Evolutionary conservation across 2,888 invertebrate species (phyloP).

Genomic region (Calameuta idolon): DNA sequence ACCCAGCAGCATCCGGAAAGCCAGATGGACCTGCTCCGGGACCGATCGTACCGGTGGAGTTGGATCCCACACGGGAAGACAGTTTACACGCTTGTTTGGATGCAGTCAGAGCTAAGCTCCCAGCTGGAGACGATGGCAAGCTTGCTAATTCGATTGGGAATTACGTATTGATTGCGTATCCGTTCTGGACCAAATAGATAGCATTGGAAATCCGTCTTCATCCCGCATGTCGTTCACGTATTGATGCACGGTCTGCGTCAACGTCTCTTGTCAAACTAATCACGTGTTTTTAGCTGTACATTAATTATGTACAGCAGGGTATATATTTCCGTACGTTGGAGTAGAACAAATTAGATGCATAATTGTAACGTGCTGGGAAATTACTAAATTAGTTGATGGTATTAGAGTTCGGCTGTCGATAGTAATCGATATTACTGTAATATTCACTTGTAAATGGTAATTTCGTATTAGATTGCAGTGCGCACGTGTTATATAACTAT

Average conservation of each 20-base stretch:
- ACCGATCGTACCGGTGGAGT: slow-evolving; percentile 77
- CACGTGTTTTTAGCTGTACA: not conserved
- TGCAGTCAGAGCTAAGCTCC: slow-evolving; percentile 82
- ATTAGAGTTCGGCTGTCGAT: not conserved
- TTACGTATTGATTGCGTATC: not conserved
- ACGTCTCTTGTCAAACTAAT: not conserved
- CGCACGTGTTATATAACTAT: not conserved
- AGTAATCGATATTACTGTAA: not conserved
- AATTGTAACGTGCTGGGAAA: not conserved
- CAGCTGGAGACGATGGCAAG: slow-evolving; percentile 84
- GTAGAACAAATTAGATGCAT: not conserved
- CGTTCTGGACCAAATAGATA: not conserved
- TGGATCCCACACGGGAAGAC: slow-evolving; percentile 85
- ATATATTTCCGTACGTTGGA: not conserved
- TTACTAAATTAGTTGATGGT: not conserved
- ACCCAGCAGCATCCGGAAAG: slow-evolving; percentile 53
- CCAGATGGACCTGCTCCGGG: slow-evolving; percentile 65
- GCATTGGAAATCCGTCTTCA: not conserved
- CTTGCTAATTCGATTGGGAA: not conserved
- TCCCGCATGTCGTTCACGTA: not conserved
- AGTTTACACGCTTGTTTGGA: slow-evolving; percentile 83
- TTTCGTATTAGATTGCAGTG: not conserved
- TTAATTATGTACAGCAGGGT: not conserved
- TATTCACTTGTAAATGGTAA: not conserved
- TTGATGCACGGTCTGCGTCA: not conserved